These are phyloP conservation scores for Kryptolebias marmoratus DNA, from an alignment of 2,113 vertebrate genomes.

Conservation along the genomic window DNA sequence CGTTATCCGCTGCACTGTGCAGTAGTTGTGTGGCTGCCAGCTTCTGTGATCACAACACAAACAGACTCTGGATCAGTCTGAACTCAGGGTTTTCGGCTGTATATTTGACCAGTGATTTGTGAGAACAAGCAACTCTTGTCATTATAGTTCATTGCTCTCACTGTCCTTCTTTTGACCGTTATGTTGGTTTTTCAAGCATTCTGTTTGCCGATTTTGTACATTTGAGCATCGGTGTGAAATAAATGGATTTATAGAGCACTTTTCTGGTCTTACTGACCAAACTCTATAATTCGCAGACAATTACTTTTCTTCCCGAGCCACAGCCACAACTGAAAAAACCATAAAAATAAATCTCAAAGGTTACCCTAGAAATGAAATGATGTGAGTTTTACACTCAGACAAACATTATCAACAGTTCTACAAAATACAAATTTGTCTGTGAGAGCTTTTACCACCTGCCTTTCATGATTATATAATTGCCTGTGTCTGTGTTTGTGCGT, in stretches of 20 bases:
- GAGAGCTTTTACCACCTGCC: neutral
- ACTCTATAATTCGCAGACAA: too few relatives aligned
- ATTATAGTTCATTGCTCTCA: neutral
- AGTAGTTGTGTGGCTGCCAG: neutral
- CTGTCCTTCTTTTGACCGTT: neutral
- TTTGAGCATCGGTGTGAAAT: too few relatives aligned
- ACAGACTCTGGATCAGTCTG: neutral
- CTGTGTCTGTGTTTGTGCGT: too few relatives aligned
- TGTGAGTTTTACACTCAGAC: neutral
- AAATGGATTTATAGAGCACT: too few relatives aligned
- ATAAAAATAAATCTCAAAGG: neutral
- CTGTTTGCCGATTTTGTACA: too few relatives aligned
- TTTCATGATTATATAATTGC: too few relatives aligned
- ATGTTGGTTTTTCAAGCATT: too few relatives aligned
- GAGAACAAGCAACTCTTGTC: neutral
- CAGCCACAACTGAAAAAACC: neutral
- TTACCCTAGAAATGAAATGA: neutral
- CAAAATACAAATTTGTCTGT: too few relatives aligned
- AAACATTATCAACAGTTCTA: too few relatives aligned
- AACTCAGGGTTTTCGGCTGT: neutral
- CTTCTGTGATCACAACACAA: neutral
- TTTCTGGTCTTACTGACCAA: too few relatives aligned
- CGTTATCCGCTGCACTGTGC: neutral
- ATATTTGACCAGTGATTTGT: neutral
- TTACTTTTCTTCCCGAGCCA: too few relatives aligned